Percentiles rank a stretch among this genome's conserved stretches.
These are phyloP conservation scores for Atta texana DNA, from an alignment of 1,140 invertebrate genomes.

Conservation along the genomic window DNA sequence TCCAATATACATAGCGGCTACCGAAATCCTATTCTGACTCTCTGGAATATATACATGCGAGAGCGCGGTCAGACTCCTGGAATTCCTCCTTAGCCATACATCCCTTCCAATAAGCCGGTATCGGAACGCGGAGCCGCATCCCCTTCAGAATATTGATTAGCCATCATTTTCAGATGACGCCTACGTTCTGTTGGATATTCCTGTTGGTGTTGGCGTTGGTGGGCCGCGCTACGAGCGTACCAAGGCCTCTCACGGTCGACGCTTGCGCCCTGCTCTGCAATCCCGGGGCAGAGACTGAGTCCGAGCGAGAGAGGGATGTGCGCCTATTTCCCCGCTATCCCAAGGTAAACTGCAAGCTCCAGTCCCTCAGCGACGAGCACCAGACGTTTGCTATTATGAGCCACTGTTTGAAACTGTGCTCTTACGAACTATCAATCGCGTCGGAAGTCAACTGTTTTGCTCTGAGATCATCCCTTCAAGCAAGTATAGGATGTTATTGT, in stretches of 20 bases:
- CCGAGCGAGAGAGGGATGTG: conserved; percentile 20
- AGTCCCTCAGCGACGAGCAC: conserved; percentile 59
- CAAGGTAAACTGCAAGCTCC: conserved; percentile 50
- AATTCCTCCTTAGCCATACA: conserved; percentile 65
- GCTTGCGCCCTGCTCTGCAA: conserved; percentile 72
- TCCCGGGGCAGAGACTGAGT: conserved; percentile 36
- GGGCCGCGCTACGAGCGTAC: conserved; percentile 76
- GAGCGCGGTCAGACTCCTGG: conserved; percentile 33
- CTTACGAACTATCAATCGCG: not conserved
- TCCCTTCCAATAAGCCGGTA: conserved; percentile 45
- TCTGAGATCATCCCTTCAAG: conserved; percentile 33
- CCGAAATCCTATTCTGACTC: not conserved
- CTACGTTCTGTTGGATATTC: conserved; percentile 78
- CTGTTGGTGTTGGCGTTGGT: conserved; percentile 72
- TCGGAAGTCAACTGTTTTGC: conserved; percentile 30
- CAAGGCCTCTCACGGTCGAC: conserved; percentile 52
- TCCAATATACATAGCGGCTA: not conserved
- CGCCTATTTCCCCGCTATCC: conserved; percentile 11
- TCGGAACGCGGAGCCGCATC: conserved; percentile 69
- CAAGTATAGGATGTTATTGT: conserved; percentile 38
- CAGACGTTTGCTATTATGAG: conserved; percentile 66
- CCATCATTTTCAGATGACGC: conserved; percentile 85
- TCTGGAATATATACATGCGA: not conserved
- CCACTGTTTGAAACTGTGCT: conserved; percentile 66
- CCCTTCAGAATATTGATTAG: conserved; percentile 83